Evolutionary conservation across 2,113 vertebrate species (phyloP), one percentile per base, ranked within the genome.

Genomic region (Lagopus muta): DNA sequence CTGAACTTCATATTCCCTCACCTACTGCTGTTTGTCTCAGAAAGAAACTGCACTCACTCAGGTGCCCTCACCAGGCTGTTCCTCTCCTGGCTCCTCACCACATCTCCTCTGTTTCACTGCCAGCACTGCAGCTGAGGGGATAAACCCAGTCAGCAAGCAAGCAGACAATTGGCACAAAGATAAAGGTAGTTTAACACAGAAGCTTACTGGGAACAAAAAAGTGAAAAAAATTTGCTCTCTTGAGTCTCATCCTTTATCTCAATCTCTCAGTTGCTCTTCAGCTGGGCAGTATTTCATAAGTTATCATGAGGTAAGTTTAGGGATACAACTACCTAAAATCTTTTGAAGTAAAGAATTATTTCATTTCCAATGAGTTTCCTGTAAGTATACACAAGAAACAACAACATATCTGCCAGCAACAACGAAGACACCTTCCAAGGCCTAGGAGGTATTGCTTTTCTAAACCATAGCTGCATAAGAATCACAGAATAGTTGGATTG

Each of bases 321-420:
- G 13, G 24, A 11, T 77, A 47, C 10, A 81, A 17, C 42, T n/a
- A 83, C 10, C 18, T 62, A 62, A 65, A 50, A 69, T 40, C 7
- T 45, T 92, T 75, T 45, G n/a, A 75, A 70, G 27, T 8, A 77
- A 88, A 40, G 2, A 65, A 18, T 10, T 36, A 4, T 24, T 75
- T 73, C 55, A 36, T 22, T 48, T 88, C 25, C 45, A 77, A n/a
- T 40, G 20, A 25, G 60, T 69, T 25, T 61, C 55, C 28, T 12
- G 3, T 79, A 81, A 47, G 7, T 8, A 7, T 11, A 21, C 1
- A 0, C 11, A 65, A 18, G 45, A 36, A 69, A n/a, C 22, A 85
- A 8, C 0, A 0, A 50, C 13, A 13, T 48, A 17, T 6, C 17
- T 48, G 4, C 10, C 9, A 40, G 17, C 54, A 57, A 19, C 16